Percentiles rank a stretch among this genome's conserved stretches.
Evolutionary conservation across 2,888 invertebrate species (phyloP).

Genomic region (Cyclophora albipunctata): DNA sequence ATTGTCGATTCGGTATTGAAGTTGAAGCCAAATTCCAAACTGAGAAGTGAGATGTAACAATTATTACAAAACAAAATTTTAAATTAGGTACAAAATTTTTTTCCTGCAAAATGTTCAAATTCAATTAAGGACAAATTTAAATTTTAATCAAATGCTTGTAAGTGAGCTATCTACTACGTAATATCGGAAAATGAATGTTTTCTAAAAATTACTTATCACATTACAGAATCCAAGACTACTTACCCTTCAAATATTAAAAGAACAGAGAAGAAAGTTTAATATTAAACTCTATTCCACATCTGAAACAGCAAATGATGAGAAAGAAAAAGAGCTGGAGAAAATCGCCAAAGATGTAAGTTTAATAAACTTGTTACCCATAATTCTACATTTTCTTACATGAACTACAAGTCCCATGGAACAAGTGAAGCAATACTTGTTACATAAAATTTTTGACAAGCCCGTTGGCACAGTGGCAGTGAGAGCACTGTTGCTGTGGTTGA

Average conservation of each 20-base stretch:
- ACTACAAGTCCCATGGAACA: too few relatives aligned
- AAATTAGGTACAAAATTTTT: too few relatives aligned
- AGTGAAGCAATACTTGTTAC: too few relatives aligned
- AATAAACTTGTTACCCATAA: not conserved
- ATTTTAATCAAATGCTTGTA: not conserved
- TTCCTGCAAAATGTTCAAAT: too few relatives aligned
- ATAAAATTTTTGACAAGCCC: too few relatives aligned
- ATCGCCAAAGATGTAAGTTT: constrained; percentile 50
- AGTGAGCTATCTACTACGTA: not conserved
- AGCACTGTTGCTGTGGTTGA: too few relatives aligned
- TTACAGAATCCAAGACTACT: constrained; percentile 28
- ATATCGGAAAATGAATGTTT: not conserved
- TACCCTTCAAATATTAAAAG: constrained; percentile 10
- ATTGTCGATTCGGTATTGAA: not conserved
- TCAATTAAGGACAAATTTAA: too few relatives aligned
- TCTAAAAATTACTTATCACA: not conserved
- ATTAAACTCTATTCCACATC: constrained; percentile 25
- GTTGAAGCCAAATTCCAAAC: too few relatives aligned
- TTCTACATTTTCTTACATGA: too few relatives aligned
- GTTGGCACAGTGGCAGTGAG: too few relatives aligned
- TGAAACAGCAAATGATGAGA: constrained; percentile 42
- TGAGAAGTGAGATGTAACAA: too few relatives aligned
- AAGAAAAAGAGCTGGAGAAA: constrained; percentile 54
- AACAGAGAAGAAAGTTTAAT: constrained; percentile 8
- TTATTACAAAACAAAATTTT: too few relatives aligned